Percentiles rank a stretch among this genome's conserved stretches.
Evolutionary conservation across 2,113 vertebrate species (phyloP).

Genomic region (Charina bottae): DNA sequence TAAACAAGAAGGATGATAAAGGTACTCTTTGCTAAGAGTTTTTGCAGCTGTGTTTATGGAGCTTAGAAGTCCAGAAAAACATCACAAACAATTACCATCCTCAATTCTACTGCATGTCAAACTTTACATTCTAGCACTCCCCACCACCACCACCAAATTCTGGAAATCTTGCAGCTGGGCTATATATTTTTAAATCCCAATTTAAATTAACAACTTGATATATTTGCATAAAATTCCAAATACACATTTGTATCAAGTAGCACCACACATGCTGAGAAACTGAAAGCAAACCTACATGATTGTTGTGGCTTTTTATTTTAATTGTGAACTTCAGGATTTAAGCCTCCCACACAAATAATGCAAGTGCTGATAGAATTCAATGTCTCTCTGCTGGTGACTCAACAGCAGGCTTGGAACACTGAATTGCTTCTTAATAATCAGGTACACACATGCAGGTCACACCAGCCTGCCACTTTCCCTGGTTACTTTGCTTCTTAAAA

Average conservation of each 20-base stretch:
- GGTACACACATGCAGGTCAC: not conserved
- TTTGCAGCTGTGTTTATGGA: constrained; percentile 22
- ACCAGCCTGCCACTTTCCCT: not conserved
- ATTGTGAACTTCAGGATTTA: constrained; percentile 14
- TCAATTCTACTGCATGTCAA: not conserved
- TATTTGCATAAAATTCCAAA: constrained; percentile 16
- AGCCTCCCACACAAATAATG: not conserved
- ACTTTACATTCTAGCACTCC: no score
- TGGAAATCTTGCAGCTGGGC: not conserved
- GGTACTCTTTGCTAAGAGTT: not conserved
- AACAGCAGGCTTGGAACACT: constrained; percentile 25
- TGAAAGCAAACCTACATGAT: constrained; percentile 12
- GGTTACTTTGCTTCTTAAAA: not conserved
- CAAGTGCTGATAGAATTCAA: constrained; percentile 46
- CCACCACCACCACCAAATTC: not conserved
- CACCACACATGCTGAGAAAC: constrained; percentile 25
- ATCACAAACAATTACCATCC: not conserved
- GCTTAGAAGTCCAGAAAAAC: not conserved
- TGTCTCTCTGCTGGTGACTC: not conserved
- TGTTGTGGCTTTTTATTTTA: constrained; percentile 39
- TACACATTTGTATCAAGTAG: constrained; percentile 37
- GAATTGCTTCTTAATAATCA: not conserved
- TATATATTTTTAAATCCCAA: not conserved
- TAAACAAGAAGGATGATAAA: constrained; percentile 4
- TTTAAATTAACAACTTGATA: constrained; percentile 19